Percentiles rank a stretch among this genome's conserved stretches.
These are phyloP conservation scores for Megaceryle torquata DNA, from an alignment of 2,113 vertebrate species.

Conservation along the genomic window DNA sequence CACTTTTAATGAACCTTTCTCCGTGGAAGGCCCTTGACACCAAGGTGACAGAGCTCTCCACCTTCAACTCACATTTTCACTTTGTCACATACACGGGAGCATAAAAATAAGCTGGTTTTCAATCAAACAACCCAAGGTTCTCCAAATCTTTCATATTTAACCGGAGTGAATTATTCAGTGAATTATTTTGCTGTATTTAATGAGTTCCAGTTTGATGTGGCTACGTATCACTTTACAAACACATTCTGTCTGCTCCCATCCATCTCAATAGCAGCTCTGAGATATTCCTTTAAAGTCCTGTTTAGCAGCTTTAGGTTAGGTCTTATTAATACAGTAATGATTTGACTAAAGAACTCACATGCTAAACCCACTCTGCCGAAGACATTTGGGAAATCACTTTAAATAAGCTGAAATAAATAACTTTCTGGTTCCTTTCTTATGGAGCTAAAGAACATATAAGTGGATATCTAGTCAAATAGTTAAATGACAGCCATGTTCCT, in stretches of 20 bases:
- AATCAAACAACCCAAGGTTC: conserved; percentile 52
- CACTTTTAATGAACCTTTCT: background rate
- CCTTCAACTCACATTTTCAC: background rate
- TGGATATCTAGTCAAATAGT: background rate
- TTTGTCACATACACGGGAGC: conserved; percentile 1
- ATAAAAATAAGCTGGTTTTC: conserved; percentile 49
- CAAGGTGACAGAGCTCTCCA: conserved; percentile 1
- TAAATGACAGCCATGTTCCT: background rate
- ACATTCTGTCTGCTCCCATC: conserved; percentile 5
- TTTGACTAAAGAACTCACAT: conserved; percentile 31
- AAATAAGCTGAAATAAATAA: conserved; percentile 38
- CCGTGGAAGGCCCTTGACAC: background rate
- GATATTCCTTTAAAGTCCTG: background rate
- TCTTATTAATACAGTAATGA: conserved; percentile 47
- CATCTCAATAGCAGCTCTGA: conserved; percentile 9
- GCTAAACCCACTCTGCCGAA: conserved; percentile 15
- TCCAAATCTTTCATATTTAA: conserved; percentile 29
- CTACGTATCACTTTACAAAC: conserved; percentile 19
- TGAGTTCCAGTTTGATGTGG: conserved; percentile 43
- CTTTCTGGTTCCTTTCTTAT: background rate
- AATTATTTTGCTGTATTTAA: conserved; percentile 57
- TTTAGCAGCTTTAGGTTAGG: conserved; percentile 42
- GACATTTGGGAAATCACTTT: background rate
- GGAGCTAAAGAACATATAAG: background rate
- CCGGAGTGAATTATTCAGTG: conserved; percentile 46